Base-by-base conservation (phyloP, 2,113 vertebrate species). In the Mobula birostris region DNA sequence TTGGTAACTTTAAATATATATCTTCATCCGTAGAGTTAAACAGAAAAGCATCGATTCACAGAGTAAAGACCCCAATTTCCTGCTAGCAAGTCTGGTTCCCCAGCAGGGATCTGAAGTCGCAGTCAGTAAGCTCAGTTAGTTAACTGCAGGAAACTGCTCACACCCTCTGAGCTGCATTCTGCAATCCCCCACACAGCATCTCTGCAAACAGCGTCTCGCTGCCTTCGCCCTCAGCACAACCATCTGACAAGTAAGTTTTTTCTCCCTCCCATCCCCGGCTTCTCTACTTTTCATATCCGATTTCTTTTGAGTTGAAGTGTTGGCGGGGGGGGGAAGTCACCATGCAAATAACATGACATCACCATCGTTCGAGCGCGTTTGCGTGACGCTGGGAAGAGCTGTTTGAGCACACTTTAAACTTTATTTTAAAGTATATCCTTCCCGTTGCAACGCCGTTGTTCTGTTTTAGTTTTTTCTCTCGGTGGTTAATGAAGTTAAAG, bases 331-430 rank as follows among this genome's bases (percentile, higher is more conserved):
- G 27, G 90, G 90, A 70, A 93, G 66, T 48, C 90, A 48, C 32
- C 72, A 72, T 93, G 90, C 90, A 93, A 93, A 93, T 93, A 74
- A 32, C 12, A 40, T 92, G 90, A 93, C 68, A 93, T 93, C 90
- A 93, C 32, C 68, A 6, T 6, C 24, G 5, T 14, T 29, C 14
- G 29, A 66, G 85, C 14, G 85, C 85, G 66, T 56, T 7, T 61
- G 56, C 83, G 88, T 70, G 66, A 27, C 88, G 40, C 79, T 7
- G 21, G 88, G 63, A 29, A 74, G 15, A 11, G n/a, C 21, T 63
- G 80, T 56, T n/a, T 63, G 48, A 77, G 0, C 27, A 0, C 5
- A 24, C 6, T 76, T 76, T 76, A 5, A n/a, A 74, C 17, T 74
- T 74, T 66, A 66, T 74, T 74, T 24, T 74, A 74, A 74, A 74